Evolutionary conservation across 2,797 vertebrate genomes (phyloP).

Genomic region (Ptychadena robeensis): DNA sequence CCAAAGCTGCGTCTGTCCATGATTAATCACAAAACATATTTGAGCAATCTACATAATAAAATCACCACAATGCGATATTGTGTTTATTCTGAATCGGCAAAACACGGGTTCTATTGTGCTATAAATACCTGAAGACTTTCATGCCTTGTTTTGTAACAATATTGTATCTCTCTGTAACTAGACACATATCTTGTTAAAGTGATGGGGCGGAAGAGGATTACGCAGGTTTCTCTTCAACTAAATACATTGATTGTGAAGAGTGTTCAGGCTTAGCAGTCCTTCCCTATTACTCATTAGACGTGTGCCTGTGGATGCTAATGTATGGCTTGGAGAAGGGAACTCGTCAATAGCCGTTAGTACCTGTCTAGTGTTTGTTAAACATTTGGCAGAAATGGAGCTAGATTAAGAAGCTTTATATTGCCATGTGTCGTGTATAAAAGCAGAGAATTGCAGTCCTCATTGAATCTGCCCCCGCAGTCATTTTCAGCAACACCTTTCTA

Average conservation of each 20-base stretch:
- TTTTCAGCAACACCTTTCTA: neutral
- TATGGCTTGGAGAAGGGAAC: neutral
- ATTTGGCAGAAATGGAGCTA: neutral
- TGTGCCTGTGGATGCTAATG: neutral
- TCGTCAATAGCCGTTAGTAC: neutral
- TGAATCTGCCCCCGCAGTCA: too few relatives aligned
- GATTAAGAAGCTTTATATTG: neutral
- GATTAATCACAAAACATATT: too few relatives aligned
- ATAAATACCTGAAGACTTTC: too few relatives aligned
- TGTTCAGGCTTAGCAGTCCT: neutral
- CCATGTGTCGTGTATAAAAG: neutral
- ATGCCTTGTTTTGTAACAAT: too few relatives aligned
- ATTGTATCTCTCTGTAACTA: neutral
- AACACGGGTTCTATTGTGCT: too few relatives aligned
- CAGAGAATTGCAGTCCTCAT: neutral
- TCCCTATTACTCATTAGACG: neutral
- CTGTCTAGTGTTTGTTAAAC: neutral
- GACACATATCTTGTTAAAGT: neutral
- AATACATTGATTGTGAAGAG: constrained; percentile 27
- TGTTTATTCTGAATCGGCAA: too few relatives aligned
- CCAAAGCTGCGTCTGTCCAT: too few relatives aligned
- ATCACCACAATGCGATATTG: too few relatives aligned
- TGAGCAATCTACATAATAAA: too few relatives aligned
- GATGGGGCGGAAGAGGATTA: constrained; percentile 1
- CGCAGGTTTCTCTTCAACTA: neutral